phyloP scores from a whole-genome alignment of 2,113 vertebrate genomes.

The Ammodytes marinus region DNA sequence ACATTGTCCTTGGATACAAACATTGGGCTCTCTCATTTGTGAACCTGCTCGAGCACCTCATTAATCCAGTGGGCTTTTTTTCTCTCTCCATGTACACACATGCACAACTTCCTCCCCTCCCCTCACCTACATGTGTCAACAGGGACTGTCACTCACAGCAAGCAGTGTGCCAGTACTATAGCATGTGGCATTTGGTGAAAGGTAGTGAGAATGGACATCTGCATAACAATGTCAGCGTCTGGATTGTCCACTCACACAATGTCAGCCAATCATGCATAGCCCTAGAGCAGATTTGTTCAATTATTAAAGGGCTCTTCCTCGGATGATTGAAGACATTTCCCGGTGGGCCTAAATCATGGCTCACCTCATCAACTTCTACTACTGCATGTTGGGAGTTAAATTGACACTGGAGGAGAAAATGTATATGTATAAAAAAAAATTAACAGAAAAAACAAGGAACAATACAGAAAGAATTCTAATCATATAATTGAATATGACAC shows the following conservation, averaged over 20 bases:
- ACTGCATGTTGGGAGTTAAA: constrained; percentile 43
- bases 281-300: constrained; percentile 75
- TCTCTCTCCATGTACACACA: not conserved
- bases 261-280: constrained; percentile 74
- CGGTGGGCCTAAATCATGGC: constrained; percentile 67
- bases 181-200: constrained; percentile 70
- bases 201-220: constrained; percentile 77
- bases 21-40: constrained; percentile 79
- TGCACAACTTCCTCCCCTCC: constrained; percentile 28
- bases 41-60: constrained; percentile 84
- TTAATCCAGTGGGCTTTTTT: constrained; percentile 78
- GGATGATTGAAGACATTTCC: constrained; percentile 62
- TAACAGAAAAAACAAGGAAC: constrained; percentile 19
- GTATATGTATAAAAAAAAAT: constrained; percentile 15
- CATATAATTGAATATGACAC: constrained; percentile 4
- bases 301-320: constrained; percentile 71
- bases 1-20: constrained; percentile 85
- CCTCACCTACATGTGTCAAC: constrained; percentile 74
- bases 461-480: not conserved
- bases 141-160: constrained; percentile 79
- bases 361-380: constrained; percentile 64
- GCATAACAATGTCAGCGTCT: constrained; percentile 80
- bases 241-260: constrained; percentile 72
- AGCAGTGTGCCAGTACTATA: constrained; percentile 52
- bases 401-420: constrained; percentile 42